Percentiles rank a stretch among this genome's conserved stretches.
Conservation (phyloP, 1,140 invertebrate species). For the Drosophila sp. region DNA sequence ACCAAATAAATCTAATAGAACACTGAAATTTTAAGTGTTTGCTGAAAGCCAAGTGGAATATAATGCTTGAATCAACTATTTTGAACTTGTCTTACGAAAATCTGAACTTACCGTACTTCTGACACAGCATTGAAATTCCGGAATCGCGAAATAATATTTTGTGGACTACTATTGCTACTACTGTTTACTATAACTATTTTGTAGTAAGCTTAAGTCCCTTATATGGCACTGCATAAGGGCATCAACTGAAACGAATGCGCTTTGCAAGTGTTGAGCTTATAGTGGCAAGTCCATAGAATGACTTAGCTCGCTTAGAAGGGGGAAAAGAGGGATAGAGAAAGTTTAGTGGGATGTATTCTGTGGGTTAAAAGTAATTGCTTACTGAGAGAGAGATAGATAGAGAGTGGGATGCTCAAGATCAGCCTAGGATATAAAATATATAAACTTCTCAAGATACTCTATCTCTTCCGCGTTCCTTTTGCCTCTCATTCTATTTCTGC, state of each 20-base stretch:
- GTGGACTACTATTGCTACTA: neutral
- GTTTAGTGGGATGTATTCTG: slow-evolving; percentile 4
- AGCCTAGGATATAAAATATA: neutral
- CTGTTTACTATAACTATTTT: slow-evolving; percentile 16
- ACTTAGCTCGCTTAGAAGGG: neutral
- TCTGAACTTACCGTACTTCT: no score
- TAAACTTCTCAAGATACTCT: no score
- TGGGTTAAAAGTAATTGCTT: neutral
- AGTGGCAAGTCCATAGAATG: neutral
- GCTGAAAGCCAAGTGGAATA: neutral
- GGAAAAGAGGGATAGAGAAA: neutral
- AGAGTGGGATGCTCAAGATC: no score
- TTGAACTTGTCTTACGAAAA: no score
- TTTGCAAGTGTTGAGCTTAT: slow-evolving; percentile 9
- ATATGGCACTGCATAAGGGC: slow-evolving; percentile 35
- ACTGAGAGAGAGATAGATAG: neutral
- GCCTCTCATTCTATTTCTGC: no score
- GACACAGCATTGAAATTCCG: no score
- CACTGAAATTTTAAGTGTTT: no score
- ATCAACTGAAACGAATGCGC: neutral
- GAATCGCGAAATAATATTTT: no score
- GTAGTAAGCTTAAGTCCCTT: no score
- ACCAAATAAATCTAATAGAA: no score
- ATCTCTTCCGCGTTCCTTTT: no score
- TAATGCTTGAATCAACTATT: no score